Percentiles rank a stretch among this genome's conserved stretches.
These are phyloP conservation scores for Cryptoprocta ferox DNA, from an alignment of 2,797 vertebrate genomes.

Conservation along the genomic window DNA sequence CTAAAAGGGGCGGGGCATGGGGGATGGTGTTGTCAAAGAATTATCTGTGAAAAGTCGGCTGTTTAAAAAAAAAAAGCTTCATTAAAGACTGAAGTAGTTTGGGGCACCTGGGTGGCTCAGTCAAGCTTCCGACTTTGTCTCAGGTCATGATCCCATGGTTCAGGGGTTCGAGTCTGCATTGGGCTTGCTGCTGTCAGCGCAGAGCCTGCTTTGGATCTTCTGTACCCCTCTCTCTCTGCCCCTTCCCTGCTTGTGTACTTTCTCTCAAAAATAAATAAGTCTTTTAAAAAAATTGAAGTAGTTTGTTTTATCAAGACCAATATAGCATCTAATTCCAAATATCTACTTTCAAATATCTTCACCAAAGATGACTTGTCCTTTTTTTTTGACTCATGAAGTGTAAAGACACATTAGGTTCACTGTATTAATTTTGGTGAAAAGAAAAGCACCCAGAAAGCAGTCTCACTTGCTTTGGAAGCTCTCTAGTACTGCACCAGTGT, in stretches of 20 bases:
- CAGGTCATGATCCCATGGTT: no score
- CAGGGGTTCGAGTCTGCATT: no score
- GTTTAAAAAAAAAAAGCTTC: neutral
- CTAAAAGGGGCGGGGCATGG: neutral
- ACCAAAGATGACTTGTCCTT: neutral
- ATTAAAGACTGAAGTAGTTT: neutral
- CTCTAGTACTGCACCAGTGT: neutral
- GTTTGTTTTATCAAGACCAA: neutral
- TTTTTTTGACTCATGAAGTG: neutral
- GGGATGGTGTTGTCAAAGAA: neutral
- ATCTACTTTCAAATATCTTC: neutral
- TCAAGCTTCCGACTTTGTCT: no score
- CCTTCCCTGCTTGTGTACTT: no score
- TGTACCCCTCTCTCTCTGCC: no score
- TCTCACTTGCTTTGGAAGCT: neutral
- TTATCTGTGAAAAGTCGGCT: neutral
- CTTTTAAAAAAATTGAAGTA: no score
- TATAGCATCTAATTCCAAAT: neutral
- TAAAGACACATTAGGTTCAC: neutral
- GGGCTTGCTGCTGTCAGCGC: no score
- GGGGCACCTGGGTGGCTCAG: no score
- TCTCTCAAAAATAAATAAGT: no score
- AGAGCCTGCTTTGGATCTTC: no score
- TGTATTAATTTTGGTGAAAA: constrained; percentile 12
- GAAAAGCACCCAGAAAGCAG: neutral